These are phyloP conservation scores for Oceanites oceanicus DNA, from an alignment of 2,113 vertebrate species.

Conservation along the genomic window DNA sequence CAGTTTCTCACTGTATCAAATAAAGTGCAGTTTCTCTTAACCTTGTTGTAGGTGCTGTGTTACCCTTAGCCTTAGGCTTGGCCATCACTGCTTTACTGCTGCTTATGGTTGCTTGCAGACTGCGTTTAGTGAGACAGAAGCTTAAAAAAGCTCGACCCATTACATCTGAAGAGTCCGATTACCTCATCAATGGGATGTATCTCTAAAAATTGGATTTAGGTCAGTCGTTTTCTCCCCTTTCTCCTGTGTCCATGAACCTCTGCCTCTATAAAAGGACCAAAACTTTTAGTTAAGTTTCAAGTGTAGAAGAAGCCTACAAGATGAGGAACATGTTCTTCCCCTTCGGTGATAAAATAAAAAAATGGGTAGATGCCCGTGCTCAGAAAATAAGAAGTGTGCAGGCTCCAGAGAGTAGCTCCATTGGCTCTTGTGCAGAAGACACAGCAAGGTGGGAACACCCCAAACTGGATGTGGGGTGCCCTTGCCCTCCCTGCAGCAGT, in stretches of 20 bases:
- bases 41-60: slow-evolving; percentile 83
- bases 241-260: slow-evolving; percentile 19
- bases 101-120: slow-evolving; percentile 90
- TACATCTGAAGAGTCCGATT: slow-evolving; percentile 96
- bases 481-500: neutral
- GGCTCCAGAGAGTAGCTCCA: neutral
- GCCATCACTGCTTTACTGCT: slow-evolving; percentile 91
- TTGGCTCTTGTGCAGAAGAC: neutral
- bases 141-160: slow-evolving; percentile 94
- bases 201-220: slow-evolving; percentile 73
- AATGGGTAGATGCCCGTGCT: neutral
- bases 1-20: neutral
- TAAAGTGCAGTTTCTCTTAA: neutral
- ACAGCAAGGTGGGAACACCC: neutral
- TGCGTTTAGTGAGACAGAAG: slow-evolving; percentile 88
- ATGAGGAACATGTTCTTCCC: neutral
- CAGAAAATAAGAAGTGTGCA: neutral
- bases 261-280: slow-evolving; percentile 47
- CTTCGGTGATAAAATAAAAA: neutral
- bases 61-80: slow-evolving; percentile 91
- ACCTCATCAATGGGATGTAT: slow-evolving; percentile 99
- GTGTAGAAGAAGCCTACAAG: slow-evolving; percentile 13
- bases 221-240: slow-evolving; percentile 1
- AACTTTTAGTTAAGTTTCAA: slow-evolving; percentile 29
- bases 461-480: neutral